phyloP scores from a whole-genome alignment of 2,888 invertebrate genomes.

The Eremobia ochroleuca region DNA sequence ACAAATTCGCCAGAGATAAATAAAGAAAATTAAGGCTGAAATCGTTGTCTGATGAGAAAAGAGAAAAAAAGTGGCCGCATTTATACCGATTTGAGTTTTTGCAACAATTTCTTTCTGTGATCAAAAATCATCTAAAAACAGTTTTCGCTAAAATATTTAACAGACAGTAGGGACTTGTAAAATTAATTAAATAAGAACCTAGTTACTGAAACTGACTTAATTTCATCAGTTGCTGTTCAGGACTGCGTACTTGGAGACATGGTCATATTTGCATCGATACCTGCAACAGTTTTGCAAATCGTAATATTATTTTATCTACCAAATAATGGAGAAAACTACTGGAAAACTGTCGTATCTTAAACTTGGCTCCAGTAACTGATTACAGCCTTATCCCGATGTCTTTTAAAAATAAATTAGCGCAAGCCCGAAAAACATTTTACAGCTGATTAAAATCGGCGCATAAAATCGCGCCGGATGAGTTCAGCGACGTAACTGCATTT shows the following conservation, averaged over 20 bases:
- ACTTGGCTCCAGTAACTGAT: neutral
- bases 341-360: neutral
- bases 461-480: constrained; percentile 25
- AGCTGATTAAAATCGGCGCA: constrained; percentile 34
- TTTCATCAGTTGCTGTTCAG: neutral
- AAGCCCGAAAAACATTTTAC: constrained; percentile 6
- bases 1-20: neutral
- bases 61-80: neutral
- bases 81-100: constrained; percentile 5
- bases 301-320: neutral
- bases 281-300: neutral
- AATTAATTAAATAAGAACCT: neutral
- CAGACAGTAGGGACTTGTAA: neutral
- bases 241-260: no score
- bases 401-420: neutral
- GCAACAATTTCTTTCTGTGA: neutral
- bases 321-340: neutral
- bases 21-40: neutral
- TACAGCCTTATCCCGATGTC: no score
- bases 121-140: neutral
- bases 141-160: neutral
- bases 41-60: neutral
- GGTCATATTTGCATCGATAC: no score
- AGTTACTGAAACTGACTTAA: neutral
- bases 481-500: constrained; percentile 43